Evolutionary conservation across 2,888 invertebrate species (phyloP).

Genomic region (Maniola hyperantus): DNA sequence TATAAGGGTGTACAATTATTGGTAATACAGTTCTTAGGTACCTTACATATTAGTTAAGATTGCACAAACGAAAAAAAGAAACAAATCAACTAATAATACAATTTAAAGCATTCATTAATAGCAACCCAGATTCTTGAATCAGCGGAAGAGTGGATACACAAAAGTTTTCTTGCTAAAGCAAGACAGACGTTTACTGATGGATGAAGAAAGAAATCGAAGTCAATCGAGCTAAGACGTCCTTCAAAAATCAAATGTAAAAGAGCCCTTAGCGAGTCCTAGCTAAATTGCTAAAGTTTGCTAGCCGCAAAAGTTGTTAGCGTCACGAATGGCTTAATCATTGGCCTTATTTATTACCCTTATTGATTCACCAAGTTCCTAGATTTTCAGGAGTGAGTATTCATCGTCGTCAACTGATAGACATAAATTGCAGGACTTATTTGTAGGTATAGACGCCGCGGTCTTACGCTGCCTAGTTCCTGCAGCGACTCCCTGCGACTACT

Average conservation of each 20-base stretch:
- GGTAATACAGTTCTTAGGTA: too few species aligned
- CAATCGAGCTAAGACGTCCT: constrained; percentile 10
- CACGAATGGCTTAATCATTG: constrained; percentile 26
- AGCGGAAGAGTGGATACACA: background rate
- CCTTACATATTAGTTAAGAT: too few species aligned
- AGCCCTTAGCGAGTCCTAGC: constrained; percentile 17
- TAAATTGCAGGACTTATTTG: too few species aligned
- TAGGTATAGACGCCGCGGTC: too few species aligned
- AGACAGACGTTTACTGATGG: background rate
- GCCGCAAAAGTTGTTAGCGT: constrained; percentile 26
- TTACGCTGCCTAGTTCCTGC: too few species aligned
- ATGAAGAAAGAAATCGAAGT: constrained; percentile 14
- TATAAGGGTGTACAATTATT: too few species aligned
- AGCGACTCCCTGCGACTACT: too few species aligned
- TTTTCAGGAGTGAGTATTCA: constrained; percentile 11
- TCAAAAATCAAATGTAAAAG: constrained; percentile 17
- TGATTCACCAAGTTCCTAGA: constrained; percentile 18
- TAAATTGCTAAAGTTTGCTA: constrained; percentile 25
- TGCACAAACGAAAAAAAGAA: background rate
- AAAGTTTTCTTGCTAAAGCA: background rate
- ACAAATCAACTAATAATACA: too few species aligned
- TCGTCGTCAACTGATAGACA: background rate
- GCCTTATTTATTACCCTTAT: constrained; percentile 27
- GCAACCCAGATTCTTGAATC: too few species aligned
- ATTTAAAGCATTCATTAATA: too few species aligned